Conservation (phyloP, 2,888 invertebrate genomes). For the Dioctria rufipes region DNA sequence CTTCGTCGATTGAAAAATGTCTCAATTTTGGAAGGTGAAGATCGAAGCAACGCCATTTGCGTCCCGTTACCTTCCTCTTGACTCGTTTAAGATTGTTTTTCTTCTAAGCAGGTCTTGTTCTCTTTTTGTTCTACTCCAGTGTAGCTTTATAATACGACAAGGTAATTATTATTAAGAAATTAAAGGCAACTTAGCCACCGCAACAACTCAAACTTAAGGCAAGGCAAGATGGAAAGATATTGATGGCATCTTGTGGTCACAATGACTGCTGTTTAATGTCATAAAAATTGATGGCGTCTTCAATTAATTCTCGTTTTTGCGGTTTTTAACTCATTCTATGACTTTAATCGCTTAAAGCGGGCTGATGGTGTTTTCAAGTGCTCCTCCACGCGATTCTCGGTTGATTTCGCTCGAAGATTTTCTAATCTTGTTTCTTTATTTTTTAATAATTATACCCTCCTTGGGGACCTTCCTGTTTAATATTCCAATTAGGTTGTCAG, state of each 20-base stretch:
- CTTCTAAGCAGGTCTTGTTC: background rate
- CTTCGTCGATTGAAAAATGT: conserved; percentile 57
- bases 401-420: conserved; percentile 3
- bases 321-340: conserved; percentile 35
- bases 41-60: conserved; percentile 18
- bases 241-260: conserved; percentile 39
- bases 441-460: conserved; percentile 23
- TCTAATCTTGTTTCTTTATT: background rate
- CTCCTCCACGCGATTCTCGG: background rate
- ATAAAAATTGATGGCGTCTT: conserved; percentile 57
- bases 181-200: conserved; percentile 12
- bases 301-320: conserved; percentile 56
- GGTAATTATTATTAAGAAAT: conserved; percentile 37
- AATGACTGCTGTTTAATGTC: conserved; percentile 52
- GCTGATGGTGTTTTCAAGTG: background rate
- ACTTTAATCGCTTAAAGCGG: background rate
- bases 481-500: conserved; percentile 59
- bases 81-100: background rate
- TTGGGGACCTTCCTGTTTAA: conserved; percentile 51
- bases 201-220: background rate
- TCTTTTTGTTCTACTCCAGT: conserved; percentile 6
- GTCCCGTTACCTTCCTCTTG: conserved; percentile 4
- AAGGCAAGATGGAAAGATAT: conserved; percentile 13
- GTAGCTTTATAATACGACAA: background rate
- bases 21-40: conserved; percentile 54